These are phyloP conservation scores for Corythornis madagascariensis DNA, from an alignment of 2,113 vertebrate genomes.

Conservation along the genomic window DNA sequence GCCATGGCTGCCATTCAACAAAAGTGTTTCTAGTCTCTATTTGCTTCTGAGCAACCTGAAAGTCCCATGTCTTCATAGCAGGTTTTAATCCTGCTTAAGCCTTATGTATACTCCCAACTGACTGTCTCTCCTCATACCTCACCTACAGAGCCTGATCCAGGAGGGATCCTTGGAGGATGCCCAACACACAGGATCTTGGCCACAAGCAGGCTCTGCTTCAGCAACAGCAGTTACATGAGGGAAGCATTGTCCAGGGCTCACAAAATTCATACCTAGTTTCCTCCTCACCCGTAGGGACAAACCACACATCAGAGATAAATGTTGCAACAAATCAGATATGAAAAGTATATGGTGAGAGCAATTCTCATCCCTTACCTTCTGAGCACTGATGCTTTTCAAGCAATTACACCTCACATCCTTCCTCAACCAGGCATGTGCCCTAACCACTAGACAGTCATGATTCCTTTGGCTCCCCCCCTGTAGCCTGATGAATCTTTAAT, in stretches of 20 bases:
- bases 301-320: background rate
- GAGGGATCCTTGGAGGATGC: background rate
- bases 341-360: background rate
- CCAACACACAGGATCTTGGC: background rate
- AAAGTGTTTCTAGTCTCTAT: background rate
- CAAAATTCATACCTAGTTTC: background rate
- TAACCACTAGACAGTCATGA: slow-evolving; percentile 12
- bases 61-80: background rate
- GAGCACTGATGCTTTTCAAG: background rate
- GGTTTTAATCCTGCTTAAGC: background rate
- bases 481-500: slow-evolving; percentile 62
- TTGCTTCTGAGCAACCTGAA: background rate
- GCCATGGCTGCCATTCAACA: background rate
- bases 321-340: background rate
- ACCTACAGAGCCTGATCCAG: background rate
- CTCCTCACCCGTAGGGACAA: background rate
- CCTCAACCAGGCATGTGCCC: background rate
- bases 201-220: background rate
- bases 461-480: background rate
- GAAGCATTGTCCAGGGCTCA: background rate
- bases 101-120: background rate
- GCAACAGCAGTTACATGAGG: rapidly evolving
- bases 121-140: background rate
- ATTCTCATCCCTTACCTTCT: background rate
- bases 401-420: background rate